These are phyloP conservation scores for Sebastiscus tertius DNA, from an alignment of 2,797 vertebrate genomes.

Conservation along the genomic window DNA sequence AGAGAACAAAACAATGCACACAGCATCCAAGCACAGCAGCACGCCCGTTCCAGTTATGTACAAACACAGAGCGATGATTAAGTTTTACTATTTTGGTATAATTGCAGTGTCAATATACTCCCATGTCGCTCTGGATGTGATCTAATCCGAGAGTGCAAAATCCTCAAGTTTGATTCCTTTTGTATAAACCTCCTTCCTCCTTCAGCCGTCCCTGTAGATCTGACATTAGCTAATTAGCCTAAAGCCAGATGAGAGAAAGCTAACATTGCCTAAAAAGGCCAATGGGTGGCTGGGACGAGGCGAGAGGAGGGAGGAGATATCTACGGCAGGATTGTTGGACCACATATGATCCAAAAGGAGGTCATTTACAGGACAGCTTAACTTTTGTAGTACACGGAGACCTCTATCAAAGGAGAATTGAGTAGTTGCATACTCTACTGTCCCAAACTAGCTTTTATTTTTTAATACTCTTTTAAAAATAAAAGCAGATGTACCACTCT, in stretches of 20 bases:
- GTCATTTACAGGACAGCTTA: slow-evolving; percentile 47
- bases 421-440: background rate
- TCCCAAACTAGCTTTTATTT: background rate
- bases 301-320: slow-evolving; percentile 39
- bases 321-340: slow-evolving; percentile 58
- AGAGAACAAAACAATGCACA: slow-evolving; percentile 18
- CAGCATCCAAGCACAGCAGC: background rate
- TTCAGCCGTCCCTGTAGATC: slow-evolving; percentile 40
- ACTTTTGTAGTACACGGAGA: slow-evolving; percentile 17
- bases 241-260: slow-evolving; percentile 55
- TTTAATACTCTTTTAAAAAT: background rate
- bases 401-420: slow-evolving; percentile 3
- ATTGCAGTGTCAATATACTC: background rate
- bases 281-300: slow-evolving; percentile 46
- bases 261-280: slow-evolving; percentile 85
- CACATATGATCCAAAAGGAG: slow-evolving; percentile 63
- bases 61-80: background rate
- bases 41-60: background rate
- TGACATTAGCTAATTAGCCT: slow-evolving; percentile 68
- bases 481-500: background rate
- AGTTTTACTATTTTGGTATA: background rate
- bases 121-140: background rate
- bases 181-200: slow-evolving; percentile 46
- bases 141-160: slow-evolving; percentile 6
- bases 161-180: slow-evolving; percentile 28